Evolutionary conservation across 2,113 vertebrate genomes (phyloP), one percentile per base, ranked within the genome.

Genomic region (Crotalus helleri): DNA sequence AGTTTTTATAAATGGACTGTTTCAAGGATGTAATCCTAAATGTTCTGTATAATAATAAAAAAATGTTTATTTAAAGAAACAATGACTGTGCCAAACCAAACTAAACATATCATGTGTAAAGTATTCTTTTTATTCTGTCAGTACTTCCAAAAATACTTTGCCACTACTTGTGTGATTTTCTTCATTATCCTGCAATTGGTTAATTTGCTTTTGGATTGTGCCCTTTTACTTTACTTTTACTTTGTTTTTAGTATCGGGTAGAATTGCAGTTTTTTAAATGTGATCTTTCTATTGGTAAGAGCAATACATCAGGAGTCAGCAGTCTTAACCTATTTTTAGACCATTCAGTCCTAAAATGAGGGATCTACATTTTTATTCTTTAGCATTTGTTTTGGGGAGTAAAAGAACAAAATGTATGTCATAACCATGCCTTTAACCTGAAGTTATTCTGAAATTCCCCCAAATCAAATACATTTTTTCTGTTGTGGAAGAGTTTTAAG

Each of bases 1-100:
- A 98, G 97, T 49, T 13, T 61, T 89, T 51, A 11, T 89, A 92
- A 92, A 90, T 44, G 58, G 33, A 61, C 3, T 3, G 11, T 69
- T 92, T 17, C 26, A 58, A 23, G 85, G 69, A 93, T 29, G 53
- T 85, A 44, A 1, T 87, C 12, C 10, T 5, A 51, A 59, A 9
- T 7, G 1, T 59, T 61, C 23, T 24, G 7, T 87, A 49, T 49
- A 5, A 61, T 51, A 61, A 39, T 64, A 53, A 85, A 29, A 55
- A 13, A 91, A 44, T 26, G 74, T 81, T 81, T 81, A 44, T 81
- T 81, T 81, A 81, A 81, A 81, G 74, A 81, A 39, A 81, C 33
- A 81, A 15, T 81, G 74, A 39, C 6, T 39, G 13, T 61, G 23
- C 3, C 1, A 46, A 3, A 49, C 26, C 58, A 61, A 61, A 90